These are phyloP conservation scores for Pseudochromis fuscus DNA, from an alignment of 2,797 vertebrate genomes.

Conservation along the genomic window DNA sequence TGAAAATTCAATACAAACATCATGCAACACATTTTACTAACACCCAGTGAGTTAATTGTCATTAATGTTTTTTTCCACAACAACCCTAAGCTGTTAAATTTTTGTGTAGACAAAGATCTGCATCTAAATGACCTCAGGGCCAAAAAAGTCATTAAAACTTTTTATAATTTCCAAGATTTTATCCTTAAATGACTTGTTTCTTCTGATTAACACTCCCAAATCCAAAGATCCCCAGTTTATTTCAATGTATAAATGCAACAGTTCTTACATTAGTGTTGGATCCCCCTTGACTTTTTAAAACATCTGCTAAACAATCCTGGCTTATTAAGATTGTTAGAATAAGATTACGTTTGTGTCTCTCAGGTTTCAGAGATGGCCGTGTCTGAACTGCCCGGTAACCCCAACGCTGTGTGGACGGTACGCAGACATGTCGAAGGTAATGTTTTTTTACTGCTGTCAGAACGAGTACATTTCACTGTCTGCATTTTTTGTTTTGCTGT, in stretches of 20 bases:
- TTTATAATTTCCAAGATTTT: too few relatives aligned
- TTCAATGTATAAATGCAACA: neutral
- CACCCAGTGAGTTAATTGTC: too few relatives aligned
- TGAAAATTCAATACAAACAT: too few relatives aligned
- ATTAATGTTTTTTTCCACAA: too few relatives aligned
- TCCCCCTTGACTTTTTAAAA: neutral
- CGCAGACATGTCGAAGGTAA: constrained; percentile 97
- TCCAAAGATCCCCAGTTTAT: neutral
- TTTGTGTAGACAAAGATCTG: too few relatives aligned
- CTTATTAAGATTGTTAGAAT: neutral
- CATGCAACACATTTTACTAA: too few relatives aligned
- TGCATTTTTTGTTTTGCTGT: too few relatives aligned
- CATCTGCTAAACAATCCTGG: neutral
- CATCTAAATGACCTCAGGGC: too few relatives aligned
- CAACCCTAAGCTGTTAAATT: too few relatives aligned
- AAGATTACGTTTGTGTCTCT: neutral
- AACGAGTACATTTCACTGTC: neutral
- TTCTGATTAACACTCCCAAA: neutral
- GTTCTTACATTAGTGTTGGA: neutral
- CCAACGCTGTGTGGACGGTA: constrained; percentile 99
- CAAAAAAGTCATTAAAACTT: too few relatives aligned
- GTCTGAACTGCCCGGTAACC: constrained; percentile 98
- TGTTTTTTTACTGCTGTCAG: too few relatives aligned
- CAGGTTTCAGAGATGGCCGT: constrained; percentile 99
- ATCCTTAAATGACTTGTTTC: neutral